Evolutionary conservation across 30 jellyfish, hydroid and myxozoan species (phyloP).

Genomic region (Clytia hemisphaerica): DNA sequence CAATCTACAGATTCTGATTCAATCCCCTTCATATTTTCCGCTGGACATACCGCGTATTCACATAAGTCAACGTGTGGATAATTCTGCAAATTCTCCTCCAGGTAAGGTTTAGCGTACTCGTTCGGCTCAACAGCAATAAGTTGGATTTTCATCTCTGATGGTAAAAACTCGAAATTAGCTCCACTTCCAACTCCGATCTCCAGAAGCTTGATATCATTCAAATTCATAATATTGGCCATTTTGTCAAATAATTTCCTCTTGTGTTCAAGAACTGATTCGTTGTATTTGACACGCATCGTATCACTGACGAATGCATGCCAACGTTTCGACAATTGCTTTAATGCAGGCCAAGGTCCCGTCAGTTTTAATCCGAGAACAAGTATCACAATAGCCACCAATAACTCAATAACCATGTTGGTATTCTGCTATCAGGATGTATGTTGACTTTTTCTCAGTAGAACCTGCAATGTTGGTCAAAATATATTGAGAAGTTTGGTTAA

Average conservation of each 20-base stretch:
- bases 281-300: background rate
- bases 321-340: background rate
- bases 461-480: no score
- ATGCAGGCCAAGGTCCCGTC: background rate
- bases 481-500: no score
- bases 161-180: constrained; percentile 10
- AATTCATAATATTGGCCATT: background rate
- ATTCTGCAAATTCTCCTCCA: constrained; percentile 9
- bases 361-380: background rate
- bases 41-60: background rate
- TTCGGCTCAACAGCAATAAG: constrained; percentile 30
- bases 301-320: background rate
- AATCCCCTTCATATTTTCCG: constrained; percentile 24
- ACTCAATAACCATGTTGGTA: no score
- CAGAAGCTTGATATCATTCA: background rate
- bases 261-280: constrained; percentile 2
- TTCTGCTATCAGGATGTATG: no score
- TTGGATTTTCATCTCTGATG: background rate
- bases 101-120: background rate
- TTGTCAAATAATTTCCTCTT: constrained; percentile 2
- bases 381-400: background rate
- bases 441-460: no score
- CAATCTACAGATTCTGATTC: constrained; percentile 5
- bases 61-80: background rate
- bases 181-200: constrained; percentile 49